phyloP scores from a whole-genome alignment of 1,140 invertebrate genomes.

The Sycobia sp. region DNA sequence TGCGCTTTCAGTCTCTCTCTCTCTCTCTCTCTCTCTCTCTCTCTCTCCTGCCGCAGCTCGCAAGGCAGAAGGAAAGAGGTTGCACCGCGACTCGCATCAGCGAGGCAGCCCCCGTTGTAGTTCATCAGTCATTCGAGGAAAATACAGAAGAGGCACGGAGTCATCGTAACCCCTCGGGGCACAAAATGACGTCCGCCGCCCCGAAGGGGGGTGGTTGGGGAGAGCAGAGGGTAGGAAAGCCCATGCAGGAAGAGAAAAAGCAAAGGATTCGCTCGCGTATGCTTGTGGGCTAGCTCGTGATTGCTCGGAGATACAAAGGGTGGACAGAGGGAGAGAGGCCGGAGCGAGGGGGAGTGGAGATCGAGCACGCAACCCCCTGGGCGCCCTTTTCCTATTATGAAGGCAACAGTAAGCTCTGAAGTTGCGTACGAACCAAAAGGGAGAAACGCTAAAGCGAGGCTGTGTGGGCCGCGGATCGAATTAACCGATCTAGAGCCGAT shows the following conservation, averaged over 20 bases:
- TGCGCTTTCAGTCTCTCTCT: no score
- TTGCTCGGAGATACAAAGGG: constrained; percentile 57
- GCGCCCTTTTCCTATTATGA: constrained; percentile 27
- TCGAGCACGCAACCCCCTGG: constrained; percentile 16
- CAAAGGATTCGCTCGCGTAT: constrained; percentile 16
- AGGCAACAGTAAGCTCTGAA: no score
- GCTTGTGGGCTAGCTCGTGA: constrained; percentile 53
- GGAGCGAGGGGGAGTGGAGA: constrained; percentile 39
- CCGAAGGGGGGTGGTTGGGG: not conserved
- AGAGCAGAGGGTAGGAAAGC: not conserved
- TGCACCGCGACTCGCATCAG: not conserved
- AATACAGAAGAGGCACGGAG: constrained; percentile 11
- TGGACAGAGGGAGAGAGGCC: constrained; percentile 48
- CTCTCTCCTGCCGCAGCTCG: constrained; percentile 27
- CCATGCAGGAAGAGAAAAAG: constrained; percentile 4
- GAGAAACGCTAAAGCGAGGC: no score
- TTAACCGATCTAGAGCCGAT: constrained; percentile 10
- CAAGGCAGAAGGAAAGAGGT: constrained; percentile 47
- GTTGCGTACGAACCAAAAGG: no score
- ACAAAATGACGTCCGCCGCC: constrained; percentile 25
- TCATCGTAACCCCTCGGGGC: constrained; percentile 26
- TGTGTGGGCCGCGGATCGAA: constrained; percentile 7
- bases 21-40: not conserved
- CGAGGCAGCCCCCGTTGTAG: constrained; percentile 40
- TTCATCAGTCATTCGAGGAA: constrained; percentile 56